A percentile compares a stretch with the other conserved stretches of the same genome.
Evolutionary conservation across 2,113 vertebrate species (phyloP).

Genomic region (Dromaius novaehollandiae): DNA sequence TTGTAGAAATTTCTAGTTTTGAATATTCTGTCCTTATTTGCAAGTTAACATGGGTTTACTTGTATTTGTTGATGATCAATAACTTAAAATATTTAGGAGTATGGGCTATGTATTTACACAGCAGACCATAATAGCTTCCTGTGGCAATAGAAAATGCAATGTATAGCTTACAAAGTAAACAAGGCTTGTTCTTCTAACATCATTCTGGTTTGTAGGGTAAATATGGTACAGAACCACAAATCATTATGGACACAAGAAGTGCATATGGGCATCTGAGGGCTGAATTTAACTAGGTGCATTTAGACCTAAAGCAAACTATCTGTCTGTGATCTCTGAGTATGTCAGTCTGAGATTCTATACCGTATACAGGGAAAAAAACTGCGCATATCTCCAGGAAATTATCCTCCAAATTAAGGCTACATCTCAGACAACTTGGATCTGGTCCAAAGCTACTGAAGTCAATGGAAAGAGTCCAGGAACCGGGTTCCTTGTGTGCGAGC

Average conservation of each 20-base stretch:
- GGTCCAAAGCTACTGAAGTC: background rate
- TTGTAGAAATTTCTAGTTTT: background rate
- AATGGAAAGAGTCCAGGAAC: background rate
- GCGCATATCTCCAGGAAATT: background rate
- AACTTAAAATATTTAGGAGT: background rate
- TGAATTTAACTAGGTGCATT: background rate
- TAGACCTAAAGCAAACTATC: background rate
- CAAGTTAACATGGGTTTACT: background rate
- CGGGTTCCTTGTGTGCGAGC: background rate
- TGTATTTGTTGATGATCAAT: background rate
- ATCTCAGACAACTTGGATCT: background rate
- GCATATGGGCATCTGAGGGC: background rate
- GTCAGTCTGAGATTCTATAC: background rate
- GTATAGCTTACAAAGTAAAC: background rate
- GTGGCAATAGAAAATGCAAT: background rate
- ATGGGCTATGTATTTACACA: background rate
- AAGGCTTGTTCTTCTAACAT: background rate
- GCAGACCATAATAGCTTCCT: background rate
- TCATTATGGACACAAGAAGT: background rate
- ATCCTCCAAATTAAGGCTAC: background rate
- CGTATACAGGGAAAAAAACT: background rate
- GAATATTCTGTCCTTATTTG: background rate
- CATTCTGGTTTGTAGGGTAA: background rate
- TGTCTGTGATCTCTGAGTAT: background rate
- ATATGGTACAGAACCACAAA: background rate